A percentile compares a stretch with the other conserved stretches of the same genome.
These are phyloP conservation scores for Oreotragus oreotragus DNA, from an alignment of 2,113 vertebrate genomes.

Conservation along the genomic window DNA sequence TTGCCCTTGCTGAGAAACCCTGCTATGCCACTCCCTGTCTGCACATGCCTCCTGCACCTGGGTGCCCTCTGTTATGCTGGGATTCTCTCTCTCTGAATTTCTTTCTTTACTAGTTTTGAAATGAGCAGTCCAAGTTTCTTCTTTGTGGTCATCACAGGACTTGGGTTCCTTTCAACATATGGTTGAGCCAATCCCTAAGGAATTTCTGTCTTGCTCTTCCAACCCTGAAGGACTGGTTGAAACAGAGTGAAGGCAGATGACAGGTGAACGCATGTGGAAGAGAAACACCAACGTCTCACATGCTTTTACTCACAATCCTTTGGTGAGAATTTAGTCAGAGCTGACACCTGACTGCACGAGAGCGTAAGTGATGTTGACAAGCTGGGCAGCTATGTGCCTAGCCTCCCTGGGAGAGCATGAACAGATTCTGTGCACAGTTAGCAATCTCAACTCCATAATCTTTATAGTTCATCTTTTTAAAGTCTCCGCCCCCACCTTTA, in stretches of 20 bases:
- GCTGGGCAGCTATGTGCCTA: too few relatives aligned
- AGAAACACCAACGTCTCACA: neutral
- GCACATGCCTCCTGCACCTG: neutral
- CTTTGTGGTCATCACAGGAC: neutral
- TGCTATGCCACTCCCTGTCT: neutral
- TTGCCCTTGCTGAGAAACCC: neutral
- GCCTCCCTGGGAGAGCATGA: neutral
- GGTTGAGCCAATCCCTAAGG: neutral
- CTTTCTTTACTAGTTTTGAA: neutral
- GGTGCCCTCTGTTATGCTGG: neutral
- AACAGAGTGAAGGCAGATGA: neutral
- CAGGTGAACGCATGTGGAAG: neutral
- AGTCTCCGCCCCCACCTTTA: fast-evolving
- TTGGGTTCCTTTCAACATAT: neutral
- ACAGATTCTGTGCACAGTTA: neutral
- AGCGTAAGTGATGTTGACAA: neutral
- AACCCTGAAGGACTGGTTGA: neutral
- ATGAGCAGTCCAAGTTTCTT: neutral
- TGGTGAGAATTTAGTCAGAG: neutral
- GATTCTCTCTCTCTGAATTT: neutral
- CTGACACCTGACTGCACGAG: neutral
- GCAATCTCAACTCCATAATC: neutral
- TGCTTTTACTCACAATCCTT: neutral
- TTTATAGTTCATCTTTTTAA: neutral
- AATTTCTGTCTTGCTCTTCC: neutral